These are phyloP conservation scores for Romanogobio albipinnatus DNA, from an alignment of 2,113 vertebrate species.

Conservation along the genomic window DNA sequence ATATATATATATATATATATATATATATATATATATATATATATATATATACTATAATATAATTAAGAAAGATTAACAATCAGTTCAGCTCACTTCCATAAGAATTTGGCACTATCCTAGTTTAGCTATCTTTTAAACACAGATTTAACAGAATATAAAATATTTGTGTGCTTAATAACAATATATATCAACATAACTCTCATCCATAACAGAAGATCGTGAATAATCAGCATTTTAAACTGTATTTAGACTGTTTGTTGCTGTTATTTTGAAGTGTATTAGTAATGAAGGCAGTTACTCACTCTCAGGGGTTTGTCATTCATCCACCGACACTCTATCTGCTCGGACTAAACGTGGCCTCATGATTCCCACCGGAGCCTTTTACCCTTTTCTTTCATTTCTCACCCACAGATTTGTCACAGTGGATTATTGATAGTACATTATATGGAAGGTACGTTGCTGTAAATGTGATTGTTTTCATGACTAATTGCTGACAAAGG, in stretches of 20 bases:
- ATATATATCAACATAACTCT: neutral
- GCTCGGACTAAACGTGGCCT: slow-evolving; percentile 36
- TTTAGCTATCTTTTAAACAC: neutral
- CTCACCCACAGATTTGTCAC: slow-evolving; percentile 5
- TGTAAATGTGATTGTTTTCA: neutral
- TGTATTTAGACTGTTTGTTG: neutral
- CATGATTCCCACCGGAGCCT: slow-evolving; percentile 43
- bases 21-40: no score
- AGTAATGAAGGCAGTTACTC: slow-evolving; percentile 24
- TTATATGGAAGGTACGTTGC: slow-evolving; percentile 33
- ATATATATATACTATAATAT: no score
- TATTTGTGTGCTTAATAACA: neutral
- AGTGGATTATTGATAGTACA: slow-evolving; percentile 9
- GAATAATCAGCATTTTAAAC: neutral
- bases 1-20: no score
- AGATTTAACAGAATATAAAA: neutral
- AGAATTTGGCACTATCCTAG: neutral
- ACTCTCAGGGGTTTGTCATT: slow-evolving; percentile 37
- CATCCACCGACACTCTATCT: slow-evolving; percentile 1
- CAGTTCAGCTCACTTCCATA: neutral
- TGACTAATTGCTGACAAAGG: neutral
- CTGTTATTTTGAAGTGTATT: slow-evolving; percentile 12
- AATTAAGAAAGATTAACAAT: neutral
- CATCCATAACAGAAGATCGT: neutral
- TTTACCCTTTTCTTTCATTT: neutral